phyloP scores from a whole-genome alignment of 2,797 vertebrate species.

The Enteromius treurensis region DNA sequence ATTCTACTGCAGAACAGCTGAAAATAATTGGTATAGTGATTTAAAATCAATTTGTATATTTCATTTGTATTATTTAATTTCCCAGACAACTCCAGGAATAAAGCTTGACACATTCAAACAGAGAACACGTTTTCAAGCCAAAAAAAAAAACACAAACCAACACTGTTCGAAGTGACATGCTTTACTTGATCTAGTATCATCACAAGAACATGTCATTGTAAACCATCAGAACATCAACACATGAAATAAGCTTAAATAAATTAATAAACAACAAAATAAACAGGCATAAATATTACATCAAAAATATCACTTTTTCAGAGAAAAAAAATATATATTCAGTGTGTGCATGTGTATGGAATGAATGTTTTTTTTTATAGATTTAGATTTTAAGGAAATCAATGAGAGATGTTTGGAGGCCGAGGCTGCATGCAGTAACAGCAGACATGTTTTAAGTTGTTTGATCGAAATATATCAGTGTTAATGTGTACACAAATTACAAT shows the following conservation, averaged over 20 bases:
- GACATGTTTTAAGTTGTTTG: neutral
- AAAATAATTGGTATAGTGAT: neutral
- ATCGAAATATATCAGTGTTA: neutral
- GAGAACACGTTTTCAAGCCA: neutral
- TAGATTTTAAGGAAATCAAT: constrained; percentile 10
- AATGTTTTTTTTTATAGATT: neutral
- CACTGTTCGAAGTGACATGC: neutral
- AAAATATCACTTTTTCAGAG: neutral
- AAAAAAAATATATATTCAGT: neutral
- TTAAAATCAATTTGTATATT: neutral
- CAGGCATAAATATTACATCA: constrained; percentile 2
- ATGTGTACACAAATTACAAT: constrained; percentile 24
- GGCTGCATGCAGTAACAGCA: constrained; percentile 45
- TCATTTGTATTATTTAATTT: neutral
- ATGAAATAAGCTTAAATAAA: constrained; percentile 30
- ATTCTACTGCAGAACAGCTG: neutral
- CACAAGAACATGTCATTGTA: constrained; percentile 29
- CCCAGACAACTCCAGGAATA: neutral
- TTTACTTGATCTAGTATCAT: constrained; percentile 39
- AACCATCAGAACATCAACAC: constrained; percentile 9
- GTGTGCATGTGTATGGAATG: neutral
- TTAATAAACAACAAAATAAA: constrained; percentile 12
- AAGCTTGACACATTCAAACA: neutral
- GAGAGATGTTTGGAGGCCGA: neutral
- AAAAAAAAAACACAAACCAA: neutral